These are phyloP conservation scores for Eupeodes latifasciatus DNA, from an alignment of 2,888 invertebrate species.

Conservation along the genomic window DNA sequence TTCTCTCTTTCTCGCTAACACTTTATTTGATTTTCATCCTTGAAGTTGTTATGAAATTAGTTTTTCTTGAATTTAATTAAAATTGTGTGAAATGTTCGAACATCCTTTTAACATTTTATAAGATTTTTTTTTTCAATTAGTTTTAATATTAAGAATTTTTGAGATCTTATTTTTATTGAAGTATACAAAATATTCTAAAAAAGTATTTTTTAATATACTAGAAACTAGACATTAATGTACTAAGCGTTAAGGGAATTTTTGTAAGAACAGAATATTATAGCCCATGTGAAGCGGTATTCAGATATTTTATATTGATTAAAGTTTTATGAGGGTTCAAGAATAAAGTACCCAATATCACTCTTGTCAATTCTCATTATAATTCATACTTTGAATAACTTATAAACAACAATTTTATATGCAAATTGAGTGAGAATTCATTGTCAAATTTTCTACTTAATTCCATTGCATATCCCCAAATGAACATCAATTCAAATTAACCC, in stretches of 20 bases:
- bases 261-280: neutral
- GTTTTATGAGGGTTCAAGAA: neutral
- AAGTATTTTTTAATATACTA: too few relatives aligned
- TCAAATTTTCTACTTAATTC: neutral
- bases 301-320: neutral
- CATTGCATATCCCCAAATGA: neutral
- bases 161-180: neutral
- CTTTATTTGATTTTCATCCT: slow-evolving; percentile 16
- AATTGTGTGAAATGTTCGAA: slow-evolving; percentile 48
- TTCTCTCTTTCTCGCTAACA: neutral
- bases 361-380: neutral
- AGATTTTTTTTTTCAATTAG: neutral
- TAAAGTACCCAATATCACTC: neutral
- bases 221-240: too few relatives aligned
- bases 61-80: slow-evolving; percentile 51
- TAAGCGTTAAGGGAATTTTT: too few relatives aligned
- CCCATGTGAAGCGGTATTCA: neutral
- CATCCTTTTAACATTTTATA: neutral
- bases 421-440: slow-evolving; percentile 7
- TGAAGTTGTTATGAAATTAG: slow-evolving; percentile 45
- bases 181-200: too few relatives aligned
- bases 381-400: neutral
- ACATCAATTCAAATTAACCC: slow-evolving; percentile 28
- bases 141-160: slow-evolving; percentile 4
- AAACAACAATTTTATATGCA: neutral